Evolutionary conservation across 2,888 invertebrate genomes (phyloP).

Genomic region (Drosophila yooni): DNA sequence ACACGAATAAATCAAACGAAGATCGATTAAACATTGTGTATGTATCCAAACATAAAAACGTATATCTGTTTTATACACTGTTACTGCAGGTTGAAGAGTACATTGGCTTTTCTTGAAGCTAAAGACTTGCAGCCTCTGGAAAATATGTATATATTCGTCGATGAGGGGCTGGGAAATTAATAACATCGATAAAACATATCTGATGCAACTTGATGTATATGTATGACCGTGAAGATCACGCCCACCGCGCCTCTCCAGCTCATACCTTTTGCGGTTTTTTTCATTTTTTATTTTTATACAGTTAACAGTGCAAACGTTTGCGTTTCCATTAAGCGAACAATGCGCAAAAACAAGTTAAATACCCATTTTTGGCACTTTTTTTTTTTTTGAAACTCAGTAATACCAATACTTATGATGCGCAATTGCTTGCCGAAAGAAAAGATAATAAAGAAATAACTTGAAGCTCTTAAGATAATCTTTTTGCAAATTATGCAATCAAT

Average conservation of each 20-base stretch:
- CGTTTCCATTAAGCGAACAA: constrained; percentile 46
- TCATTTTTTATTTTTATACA: neutral
- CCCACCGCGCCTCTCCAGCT: neutral
- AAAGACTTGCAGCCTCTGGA: neutral
- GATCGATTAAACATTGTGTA: constrained; percentile 18
- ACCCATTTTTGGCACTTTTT: constrained; percentile 8
- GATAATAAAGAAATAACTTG: neutral
- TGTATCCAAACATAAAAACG: neutral
- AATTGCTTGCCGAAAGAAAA: constrained; percentile 1
- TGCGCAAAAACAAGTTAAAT: constrained; percentile 9
- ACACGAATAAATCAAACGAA: constrained; percentile 25
- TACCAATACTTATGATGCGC: constrained; percentile 6
- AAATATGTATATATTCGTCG: neutral
- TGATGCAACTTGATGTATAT: neutral
- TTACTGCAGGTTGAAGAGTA: neutral
- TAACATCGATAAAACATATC: neutral
- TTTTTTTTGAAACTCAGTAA: neutral
- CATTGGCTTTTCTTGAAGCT: neutral
- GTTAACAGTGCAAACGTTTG: constrained; percentile 59
- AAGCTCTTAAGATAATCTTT: neutral
- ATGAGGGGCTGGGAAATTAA: neutral
- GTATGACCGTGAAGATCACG: neutral
- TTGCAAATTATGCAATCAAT: neutral
- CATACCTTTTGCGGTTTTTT: neutral
- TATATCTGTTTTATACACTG: neutral